These are phyloP conservation scores for Chlorops oryzae DNA, from an alignment of 1,140 invertebrate species.

Conservation along the genomic window DNA sequence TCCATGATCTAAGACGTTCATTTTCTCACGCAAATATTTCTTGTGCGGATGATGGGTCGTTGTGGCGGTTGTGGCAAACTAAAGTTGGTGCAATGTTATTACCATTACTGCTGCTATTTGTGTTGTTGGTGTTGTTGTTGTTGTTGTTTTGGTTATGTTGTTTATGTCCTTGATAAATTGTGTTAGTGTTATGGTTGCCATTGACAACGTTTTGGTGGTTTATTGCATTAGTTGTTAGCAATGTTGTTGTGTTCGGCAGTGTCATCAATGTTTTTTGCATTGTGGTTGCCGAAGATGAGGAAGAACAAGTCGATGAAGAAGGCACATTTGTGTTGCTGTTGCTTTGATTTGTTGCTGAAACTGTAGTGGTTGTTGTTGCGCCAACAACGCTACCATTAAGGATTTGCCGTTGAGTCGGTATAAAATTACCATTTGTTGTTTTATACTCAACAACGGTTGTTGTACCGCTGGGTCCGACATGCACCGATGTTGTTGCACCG, in stretches of 20 bases:
- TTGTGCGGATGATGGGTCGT: constrained; percentile 44
- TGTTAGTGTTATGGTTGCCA: constrained; percentile 9
- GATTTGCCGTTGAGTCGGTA: constrained; percentile 15
- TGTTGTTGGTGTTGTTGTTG: background rate
- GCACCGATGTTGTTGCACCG: constrained; percentile 39
- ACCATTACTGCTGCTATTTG: background rate
- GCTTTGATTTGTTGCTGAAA: constrained; percentile 1
- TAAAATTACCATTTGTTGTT: constrained; percentile 24
- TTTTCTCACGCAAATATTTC: constrained; percentile 44
- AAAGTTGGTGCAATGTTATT: background rate
- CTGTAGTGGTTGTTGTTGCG: constrained; percentile 6
- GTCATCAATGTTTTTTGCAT: background rate
- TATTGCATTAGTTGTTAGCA: constrained; percentile 1
- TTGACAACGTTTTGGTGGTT: constrained; percentile 5
- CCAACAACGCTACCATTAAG: constrained; percentile 9
- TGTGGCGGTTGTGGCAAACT: constrained; percentile 8
- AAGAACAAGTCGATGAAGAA: constrained; percentile 8
- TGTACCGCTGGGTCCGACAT: constrained; percentile 43
- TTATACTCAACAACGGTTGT: constrained; percentile 46
- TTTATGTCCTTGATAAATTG: constrained; percentile 15
- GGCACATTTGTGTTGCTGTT: constrained; percentile 1
- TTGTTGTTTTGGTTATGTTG: constrained; percentile 7
- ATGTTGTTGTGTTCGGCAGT: background rate
- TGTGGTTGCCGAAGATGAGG: constrained; percentile 3
- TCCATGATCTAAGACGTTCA: constrained; percentile 36